These are phyloP conservation scores for Cettia cetti DNA, from an alignment of 2,113 vertebrate species.

Conservation along the genomic window DNA sequence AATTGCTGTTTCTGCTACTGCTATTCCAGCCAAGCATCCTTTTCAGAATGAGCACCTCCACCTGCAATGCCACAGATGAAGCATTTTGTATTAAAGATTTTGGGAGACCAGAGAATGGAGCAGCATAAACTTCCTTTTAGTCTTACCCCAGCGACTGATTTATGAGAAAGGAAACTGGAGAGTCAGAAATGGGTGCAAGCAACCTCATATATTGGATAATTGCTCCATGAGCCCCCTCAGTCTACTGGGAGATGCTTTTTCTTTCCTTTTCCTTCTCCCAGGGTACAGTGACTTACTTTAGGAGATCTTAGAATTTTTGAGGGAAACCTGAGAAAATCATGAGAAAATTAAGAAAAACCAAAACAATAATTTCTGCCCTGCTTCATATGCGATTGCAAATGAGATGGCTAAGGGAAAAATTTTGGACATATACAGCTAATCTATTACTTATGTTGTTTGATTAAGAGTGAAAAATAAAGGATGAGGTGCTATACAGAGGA, in stretches of 20 bases:
- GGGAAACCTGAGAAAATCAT: not conserved
- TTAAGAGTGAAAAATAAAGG: not conserved
- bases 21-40: not conserved
- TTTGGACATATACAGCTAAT: not conserved
- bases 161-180: not conserved
- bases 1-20: not conserved
- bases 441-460: no score
- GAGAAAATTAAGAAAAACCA: not conserved
- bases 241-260: not conserved
- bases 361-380: not conserved
- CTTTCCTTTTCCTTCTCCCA: not conserved
- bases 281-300: not conserved
- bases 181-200: not conserved
- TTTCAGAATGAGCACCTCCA: not conserved
- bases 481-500: not conserved
- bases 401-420: not conserved
- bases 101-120: not conserved
- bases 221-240: not conserved
- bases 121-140: not conserved
- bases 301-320: not conserved
- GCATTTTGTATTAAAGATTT: not conserved
- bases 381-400: not conserved
- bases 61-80: not conserved
- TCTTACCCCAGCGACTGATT: not conserved
- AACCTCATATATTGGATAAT: accelerated